These are phyloP conservation scores for Odocoileus hemionus DNA, from an alignment of 2,113 vertebrate species.

Conservation along the genomic window DNA sequence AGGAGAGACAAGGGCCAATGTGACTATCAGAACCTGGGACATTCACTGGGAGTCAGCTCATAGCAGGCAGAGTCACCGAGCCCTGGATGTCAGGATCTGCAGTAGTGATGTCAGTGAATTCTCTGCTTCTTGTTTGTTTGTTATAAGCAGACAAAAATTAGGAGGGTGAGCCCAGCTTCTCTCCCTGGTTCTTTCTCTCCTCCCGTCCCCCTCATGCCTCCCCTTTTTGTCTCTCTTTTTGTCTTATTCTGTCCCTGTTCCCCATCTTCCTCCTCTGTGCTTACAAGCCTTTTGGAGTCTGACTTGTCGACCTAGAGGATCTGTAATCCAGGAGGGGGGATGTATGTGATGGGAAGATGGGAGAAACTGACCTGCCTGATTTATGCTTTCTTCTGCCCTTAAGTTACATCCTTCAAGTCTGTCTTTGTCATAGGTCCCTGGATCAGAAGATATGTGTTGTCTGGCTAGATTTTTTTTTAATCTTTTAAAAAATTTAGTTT, in stretches of 20 bases:
- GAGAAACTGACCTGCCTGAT: background rate
- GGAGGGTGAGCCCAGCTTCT: background rate
- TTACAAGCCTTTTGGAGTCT: background rate
- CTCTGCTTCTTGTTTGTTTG: background rate
- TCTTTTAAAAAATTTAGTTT: background rate
- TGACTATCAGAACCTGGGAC: background rate
- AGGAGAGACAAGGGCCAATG: fast-evolving
- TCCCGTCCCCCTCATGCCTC: fast-evolving
- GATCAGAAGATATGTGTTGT: background rate
- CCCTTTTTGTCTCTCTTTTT: background rate
- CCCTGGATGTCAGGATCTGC: background rate
- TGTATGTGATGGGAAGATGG: background rate
- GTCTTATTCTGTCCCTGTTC: background rate
- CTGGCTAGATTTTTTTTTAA: background rate
- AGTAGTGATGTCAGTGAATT: background rate
- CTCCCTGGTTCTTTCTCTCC: too few relatives aligned
- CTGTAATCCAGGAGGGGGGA: background rate
- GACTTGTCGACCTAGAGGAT: too few relatives aligned
- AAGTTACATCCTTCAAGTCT: background rate
- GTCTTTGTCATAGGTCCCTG: background rate
- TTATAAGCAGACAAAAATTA: background rate
- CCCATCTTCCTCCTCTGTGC: background rate
- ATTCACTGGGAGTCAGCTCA: background rate
- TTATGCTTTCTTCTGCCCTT: background rate
- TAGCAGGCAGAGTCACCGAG: fast-evolving